Evolutionary conservation across 2,888 invertebrate genomes (phyloP).

Genomic region (Erannis defoliaria): DNA sequence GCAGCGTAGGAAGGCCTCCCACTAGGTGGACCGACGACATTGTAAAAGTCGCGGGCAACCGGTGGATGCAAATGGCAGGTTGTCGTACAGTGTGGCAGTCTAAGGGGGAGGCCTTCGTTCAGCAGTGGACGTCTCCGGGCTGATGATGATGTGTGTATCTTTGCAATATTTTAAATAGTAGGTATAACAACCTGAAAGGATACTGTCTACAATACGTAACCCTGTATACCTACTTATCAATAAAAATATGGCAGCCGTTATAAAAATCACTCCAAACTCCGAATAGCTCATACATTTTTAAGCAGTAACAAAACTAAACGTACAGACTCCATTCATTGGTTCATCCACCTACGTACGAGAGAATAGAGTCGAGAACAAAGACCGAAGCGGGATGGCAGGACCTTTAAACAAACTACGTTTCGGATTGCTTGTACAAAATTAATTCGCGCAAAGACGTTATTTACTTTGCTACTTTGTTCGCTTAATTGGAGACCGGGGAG

Average conservation of each 20-base stretch:
- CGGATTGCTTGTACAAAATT: constrained; percentile 73
- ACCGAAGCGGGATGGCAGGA: constrained; percentile 42
- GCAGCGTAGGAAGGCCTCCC: too few species aligned
- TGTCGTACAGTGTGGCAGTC: too few species aligned
- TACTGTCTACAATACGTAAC: too few species aligned
- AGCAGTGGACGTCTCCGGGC: too few species aligned
- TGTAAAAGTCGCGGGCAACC: too few species aligned
- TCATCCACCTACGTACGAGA: constrained; percentile 25
- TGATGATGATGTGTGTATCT: too few species aligned
- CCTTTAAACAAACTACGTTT: constrained; percentile 76
- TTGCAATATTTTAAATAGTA: too few species aligned
- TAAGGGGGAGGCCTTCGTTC: too few species aligned
- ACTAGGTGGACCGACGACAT: too few species aligned
- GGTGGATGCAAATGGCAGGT: too few species aligned
- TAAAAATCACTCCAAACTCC: constrained; percentile 6
- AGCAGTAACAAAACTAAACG: constrained; percentile 33
- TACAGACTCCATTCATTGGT: constrained; percentile 22
- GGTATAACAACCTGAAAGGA: too few species aligned
- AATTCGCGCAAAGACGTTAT: constrained; percentile 76
- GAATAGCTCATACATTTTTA: constrained; percentile 17
- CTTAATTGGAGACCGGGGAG: constrained; percentile 82
- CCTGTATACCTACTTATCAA: too few species aligned
- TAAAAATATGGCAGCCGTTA: not conserved
- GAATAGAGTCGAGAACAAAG: constrained; percentile 45
- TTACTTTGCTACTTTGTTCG: constrained; percentile 83